Conservation (phyloP, 2,888 invertebrate species). For the Biston stratarius region DNA sequence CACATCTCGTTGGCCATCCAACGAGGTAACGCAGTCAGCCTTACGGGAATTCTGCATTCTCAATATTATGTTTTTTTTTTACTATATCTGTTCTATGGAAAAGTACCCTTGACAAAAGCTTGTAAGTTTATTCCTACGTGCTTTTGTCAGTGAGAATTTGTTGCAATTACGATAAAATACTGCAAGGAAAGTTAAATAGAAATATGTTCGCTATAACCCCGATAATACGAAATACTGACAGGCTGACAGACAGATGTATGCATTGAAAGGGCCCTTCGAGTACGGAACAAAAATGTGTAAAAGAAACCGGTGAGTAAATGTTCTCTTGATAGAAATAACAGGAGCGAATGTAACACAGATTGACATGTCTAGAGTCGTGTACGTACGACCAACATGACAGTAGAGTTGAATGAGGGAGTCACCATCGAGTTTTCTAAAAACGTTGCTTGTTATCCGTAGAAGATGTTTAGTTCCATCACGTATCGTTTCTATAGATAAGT, state of each 20-base stretch:
- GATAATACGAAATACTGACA: background rate
- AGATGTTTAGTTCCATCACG: background rate
- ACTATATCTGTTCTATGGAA: too few relatives aligned
- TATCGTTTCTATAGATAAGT: background rate
- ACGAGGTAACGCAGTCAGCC: too few relatives aligned
- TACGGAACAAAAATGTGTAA: slow-evolving; percentile 6
- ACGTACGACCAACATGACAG: background rate
- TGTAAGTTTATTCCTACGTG: too few relatives aligned
- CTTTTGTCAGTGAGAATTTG: too few relatives aligned
- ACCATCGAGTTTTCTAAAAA: background rate
- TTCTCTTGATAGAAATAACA: slow-evolving; percentile 17
- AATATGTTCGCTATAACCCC: background rate
- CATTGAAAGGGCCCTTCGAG: background rate
- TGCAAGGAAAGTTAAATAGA: background rate
- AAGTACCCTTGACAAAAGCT: too few relatives aligned
- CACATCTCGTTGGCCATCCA: too few relatives aligned
- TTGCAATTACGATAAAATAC: too few relatives aligned
- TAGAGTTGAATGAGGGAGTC: background rate
- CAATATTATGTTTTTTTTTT: too few relatives aligned
- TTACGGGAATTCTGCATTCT: too few relatives aligned
- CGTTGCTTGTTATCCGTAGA: background rate
- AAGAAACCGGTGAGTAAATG: slow-evolving; percentile 1
- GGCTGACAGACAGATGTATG: background rate
- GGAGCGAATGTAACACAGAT: slow-evolving; percentile 19
- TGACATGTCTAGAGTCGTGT: slow-evolving; percentile 7